A percentile compares a stretch with the other conserved stretches of the same genome.
phyloP scores from a whole-genome alignment of 2,113 vertebrate species.

The Megaptera novaeangliae region DNA sequence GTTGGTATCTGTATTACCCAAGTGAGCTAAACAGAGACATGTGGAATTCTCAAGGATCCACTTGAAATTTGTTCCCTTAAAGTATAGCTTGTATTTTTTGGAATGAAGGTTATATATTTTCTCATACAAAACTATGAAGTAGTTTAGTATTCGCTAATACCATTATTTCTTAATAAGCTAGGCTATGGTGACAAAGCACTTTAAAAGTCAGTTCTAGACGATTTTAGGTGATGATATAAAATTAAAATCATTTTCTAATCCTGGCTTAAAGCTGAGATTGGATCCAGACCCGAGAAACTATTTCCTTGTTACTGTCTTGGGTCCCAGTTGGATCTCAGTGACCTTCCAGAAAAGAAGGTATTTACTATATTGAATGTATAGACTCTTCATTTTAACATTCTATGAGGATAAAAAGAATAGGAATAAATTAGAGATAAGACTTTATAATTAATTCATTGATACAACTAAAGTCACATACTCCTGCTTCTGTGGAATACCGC shows the following conservation, averaged over 20 bases:
- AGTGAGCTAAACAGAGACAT: background rate
- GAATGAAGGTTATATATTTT: background rate
- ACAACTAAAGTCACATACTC: background rate
- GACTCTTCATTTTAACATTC: background rate
- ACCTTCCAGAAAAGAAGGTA: background rate
- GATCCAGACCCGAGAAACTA: background rate
- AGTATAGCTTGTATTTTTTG: background rate
- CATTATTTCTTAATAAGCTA: background rate
- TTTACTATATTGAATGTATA: background rate
- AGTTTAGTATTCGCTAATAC: background rate
- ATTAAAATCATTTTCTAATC: background rate
- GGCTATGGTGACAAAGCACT: background rate
- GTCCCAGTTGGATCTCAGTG: background rate
- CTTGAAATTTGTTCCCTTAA: background rate
- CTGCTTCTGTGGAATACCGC: background rate
- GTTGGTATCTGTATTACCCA: background rate
- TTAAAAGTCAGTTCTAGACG: background rate
- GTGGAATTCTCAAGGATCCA: background rate
- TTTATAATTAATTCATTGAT: background rate
- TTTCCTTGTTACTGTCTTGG: background rate
- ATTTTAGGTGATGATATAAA: background rate
- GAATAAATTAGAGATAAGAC: background rate
- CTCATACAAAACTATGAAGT: background rate
- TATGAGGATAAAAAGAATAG: background rate
- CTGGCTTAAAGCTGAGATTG: background rate